Evolutionary conservation across 1,140 invertebrate genomes (phyloP).

Genomic region (Drosophila yakuba): DNA sequence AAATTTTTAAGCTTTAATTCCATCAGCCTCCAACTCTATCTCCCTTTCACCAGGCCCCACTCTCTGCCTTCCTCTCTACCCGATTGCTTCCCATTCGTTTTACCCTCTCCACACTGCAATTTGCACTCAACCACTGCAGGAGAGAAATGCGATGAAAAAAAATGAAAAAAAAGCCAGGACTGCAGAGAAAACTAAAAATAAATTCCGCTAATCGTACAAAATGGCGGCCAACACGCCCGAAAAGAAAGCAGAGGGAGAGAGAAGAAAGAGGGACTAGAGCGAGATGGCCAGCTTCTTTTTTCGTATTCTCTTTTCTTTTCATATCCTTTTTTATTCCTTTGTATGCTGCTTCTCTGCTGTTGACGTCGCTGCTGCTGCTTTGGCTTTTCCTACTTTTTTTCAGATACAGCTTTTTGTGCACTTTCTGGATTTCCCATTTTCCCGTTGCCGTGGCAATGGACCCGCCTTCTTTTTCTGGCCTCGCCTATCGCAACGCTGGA

Average conservation of each 20-base stretch:
- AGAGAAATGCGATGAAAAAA: constrained; percentile 14
- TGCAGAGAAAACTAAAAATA: constrained; percentile 24
- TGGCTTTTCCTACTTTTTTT: constrained; percentile 22
- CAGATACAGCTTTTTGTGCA: constrained; percentile 52
- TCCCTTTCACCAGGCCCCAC: neutral
- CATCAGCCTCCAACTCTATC: constrained; percentile 1
- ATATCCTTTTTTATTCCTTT: constrained; percentile 5
- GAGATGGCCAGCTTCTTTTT: constrained; percentile 47
- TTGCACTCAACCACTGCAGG: constrained; percentile 23
- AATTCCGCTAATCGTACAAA: constrained; percentile 73
- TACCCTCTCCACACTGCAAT: constrained; percentile 7
- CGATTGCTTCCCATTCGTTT: neutral
- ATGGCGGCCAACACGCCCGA: constrained; percentile 61
- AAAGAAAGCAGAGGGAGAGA: neutral
- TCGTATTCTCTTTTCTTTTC: constrained; percentile 4
- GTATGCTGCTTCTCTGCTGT: constrained; percentile 31
- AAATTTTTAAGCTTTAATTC: constrained; percentile 50
- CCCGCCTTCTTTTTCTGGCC: constrained; percentile 77
- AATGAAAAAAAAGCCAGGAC: constrained; percentile 5
- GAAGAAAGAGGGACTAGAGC: constrained; percentile 5
- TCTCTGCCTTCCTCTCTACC: neutral
- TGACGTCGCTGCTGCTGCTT: constrained; percentile 34
- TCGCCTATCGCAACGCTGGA: constrained; percentile 69
- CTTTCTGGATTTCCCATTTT: constrained; percentile 54
- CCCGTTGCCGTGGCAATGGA: constrained; percentile 74